Evolutionary conservation across 2,888 invertebrate species (phyloP), one percentile per base, ranked within the genome.

Genomic region (Bembecia ichneumoniformis): DNA sequence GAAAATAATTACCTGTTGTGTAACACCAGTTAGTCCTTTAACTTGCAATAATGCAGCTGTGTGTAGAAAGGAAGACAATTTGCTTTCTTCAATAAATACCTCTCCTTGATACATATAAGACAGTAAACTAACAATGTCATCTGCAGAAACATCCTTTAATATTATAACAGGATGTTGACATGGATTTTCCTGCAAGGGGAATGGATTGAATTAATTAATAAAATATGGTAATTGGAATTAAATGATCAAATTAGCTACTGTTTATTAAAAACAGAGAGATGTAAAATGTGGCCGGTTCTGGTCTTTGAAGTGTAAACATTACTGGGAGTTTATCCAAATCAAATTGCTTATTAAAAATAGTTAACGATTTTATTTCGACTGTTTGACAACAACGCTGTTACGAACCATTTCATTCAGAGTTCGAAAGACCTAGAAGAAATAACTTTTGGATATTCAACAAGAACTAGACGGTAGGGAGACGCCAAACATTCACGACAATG

Each of bases 21-120:
- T 79, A n/a, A 82, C 88, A 56, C 89, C 90, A 49, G 90, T 89
- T 35, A 92, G 74, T 16, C 92, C 92, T 64, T 91, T 90, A 9
- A 92, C 91, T 82, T 92, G 91, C 46, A 92, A 72, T 44, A 91
- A 76, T 60, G 91, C 90, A 28, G 92, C 92, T 9, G 92, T 92
- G 62, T 91, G 90, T 48, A 92, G 71, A 68, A 92, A 91, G 11
- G 91, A 90, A 48, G 90, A 82, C 52, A 92, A 63, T 60, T 91
- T 90, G 59, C 91, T 91, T 64, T 91, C 91, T 57, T 91, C 89
- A 56, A 92, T 91, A 63, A 91, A 90, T 1, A 92, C 92, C 71
- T 92, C 92, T 50, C 92, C 92, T 74, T 91, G 91, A 64, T 92
- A 92, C 89, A 92, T 92, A 59, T 92, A 92, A 52, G 91, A 91